These are phyloP conservation scores for Ceratitis capitata DNA, from an alignment of 1,140 invertebrate species.

Conservation along the genomic window DNA sequence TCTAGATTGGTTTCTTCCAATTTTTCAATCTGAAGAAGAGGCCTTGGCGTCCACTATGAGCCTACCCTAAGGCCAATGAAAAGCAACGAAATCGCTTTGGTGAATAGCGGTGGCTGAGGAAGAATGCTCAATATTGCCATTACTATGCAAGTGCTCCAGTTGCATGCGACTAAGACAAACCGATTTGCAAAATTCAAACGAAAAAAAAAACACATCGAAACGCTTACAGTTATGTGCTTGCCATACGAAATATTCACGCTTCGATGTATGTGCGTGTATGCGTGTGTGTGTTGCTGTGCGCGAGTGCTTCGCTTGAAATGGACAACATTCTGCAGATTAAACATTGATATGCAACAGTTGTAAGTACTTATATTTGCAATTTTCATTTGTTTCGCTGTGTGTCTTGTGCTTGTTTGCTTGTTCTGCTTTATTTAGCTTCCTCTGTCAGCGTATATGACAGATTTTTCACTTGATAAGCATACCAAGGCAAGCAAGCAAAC, in stretches of 20 bases:
- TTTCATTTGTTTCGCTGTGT: background rate
- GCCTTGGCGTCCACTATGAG: too few species aligned
- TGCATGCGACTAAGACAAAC: background rate
- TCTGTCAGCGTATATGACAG: constrained; percentile 27
- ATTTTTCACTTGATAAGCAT: constrained; percentile 26
- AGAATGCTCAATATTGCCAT: background rate
- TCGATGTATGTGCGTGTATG: background rate
- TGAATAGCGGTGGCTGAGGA: background rate
- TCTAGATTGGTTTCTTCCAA: too few species aligned
- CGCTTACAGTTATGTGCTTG: constrained; percentile 19
- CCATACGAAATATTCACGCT: background rate
- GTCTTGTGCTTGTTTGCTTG: background rate
- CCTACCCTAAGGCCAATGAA: background rate
- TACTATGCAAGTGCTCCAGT: constrained; percentile 5
- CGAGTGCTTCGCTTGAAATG: background rate
- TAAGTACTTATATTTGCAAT: constrained; percentile 36
- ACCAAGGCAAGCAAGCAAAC: background rate
- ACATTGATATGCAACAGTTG: constrained; percentile 33
- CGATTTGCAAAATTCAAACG: background rate
- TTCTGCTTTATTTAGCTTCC: background rate
- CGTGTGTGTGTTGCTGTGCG: background rate
- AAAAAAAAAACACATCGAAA: too few species aligned
- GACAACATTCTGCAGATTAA: constrained; percentile 31
- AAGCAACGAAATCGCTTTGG: background rate
- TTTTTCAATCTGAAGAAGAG: too few species aligned